These are phyloP conservation scores for Parauchenoglanis ngamensis DNA, from an alignment of 2,797 vertebrate species.

Conservation along the genomic window DNA sequence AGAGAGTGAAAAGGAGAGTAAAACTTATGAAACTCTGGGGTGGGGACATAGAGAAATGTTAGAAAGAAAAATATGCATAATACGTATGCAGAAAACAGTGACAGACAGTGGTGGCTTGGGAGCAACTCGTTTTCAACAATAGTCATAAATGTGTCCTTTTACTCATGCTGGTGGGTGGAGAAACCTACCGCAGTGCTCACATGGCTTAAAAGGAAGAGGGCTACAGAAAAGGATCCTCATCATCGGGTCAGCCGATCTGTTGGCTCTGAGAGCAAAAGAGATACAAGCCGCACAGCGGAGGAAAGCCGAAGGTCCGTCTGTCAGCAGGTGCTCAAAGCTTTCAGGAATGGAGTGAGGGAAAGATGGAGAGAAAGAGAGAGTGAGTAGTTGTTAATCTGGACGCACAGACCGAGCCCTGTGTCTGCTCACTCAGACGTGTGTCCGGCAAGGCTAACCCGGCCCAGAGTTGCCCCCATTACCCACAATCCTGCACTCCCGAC, in stretches of 20 bases:
- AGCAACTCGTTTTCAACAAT: slow-evolving; percentile 53
- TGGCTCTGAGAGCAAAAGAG: slow-evolving; percentile 14
- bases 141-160: slow-evolving; percentile 49
- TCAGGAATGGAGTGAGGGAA: slow-evolving; percentile 46
- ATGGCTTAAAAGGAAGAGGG: slow-evolving; percentile 11
- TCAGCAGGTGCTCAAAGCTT: slow-evolving; percentile 51
- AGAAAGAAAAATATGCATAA: background rate
- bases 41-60: background rate
- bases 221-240: slow-evolving; percentile 44
- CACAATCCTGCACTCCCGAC: slow-evolving; percentile 45
- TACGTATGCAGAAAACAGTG: background rate
- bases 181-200: slow-evolving; percentile 51
- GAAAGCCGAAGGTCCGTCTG: slow-evolving; percentile 43
- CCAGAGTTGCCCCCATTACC: slow-evolving; percentile 56
- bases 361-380: slow-evolving; percentile 40
- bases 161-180: background rate
- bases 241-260: slow-evolving; percentile 49
- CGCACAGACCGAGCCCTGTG: slow-evolving; percentile 61
- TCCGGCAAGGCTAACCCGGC: slow-evolving; percentile 52
- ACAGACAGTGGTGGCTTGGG: slow-evolving; percentile 63
- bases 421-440: slow-evolving; percentile 65
- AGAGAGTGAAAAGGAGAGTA: slow-evolving; percentile 20
- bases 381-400: slow-evolving; percentile 39
- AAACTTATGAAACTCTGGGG: background rate
- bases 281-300: slow-evolving; percentile 20